These are phyloP conservation scores for Acropora tenuis DNA, from an alignment of 64 coral and sea anemone genomes.

Conservation along the genomic window DNA sequence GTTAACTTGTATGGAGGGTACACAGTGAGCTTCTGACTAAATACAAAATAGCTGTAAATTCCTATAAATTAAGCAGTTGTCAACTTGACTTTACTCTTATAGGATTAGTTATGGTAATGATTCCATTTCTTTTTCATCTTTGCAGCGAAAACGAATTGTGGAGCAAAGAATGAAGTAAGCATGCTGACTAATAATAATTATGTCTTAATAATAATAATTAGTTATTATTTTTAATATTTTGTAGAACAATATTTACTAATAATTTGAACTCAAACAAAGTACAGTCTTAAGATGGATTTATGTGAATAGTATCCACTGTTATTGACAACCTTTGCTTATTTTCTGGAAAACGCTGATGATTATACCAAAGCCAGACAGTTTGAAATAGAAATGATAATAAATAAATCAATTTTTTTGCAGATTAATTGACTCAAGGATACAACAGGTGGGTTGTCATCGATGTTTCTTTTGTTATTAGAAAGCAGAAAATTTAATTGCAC, in stretches of 20 bases:
- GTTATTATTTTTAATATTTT: too few species aligned
- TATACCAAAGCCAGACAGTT: not conserved
- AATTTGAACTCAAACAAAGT: too few species aligned
- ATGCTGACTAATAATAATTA: not conserved
- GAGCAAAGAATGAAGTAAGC: conserved; percentile 89
- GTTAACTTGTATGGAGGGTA: too few species aligned
- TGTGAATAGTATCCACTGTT: too few species aligned
- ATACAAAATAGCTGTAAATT: too few species aligned
- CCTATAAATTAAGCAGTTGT: not conserved
- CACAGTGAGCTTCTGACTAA: too few species aligned
- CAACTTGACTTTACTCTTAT: not conserved
- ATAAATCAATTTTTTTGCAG: conserved; percentile 11
- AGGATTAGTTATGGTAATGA: not conserved
- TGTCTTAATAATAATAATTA: too few species aligned
- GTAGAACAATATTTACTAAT: too few species aligned
- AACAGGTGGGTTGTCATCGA: conserved; percentile 48
- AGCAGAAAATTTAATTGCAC: not conserved
- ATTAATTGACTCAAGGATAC: conserved; percentile 80
- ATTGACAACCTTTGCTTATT: too few species aligned
- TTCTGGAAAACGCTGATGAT: too few species aligned
- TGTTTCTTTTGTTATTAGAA: not conserved
- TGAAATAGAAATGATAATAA: not conserved
- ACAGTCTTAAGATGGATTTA: too few species aligned
- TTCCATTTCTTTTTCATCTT: not conserved
- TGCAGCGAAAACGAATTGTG: conserved; percentile 85